Evolutionary conservation across 2,113 vertebrate species (phyloP).

Genomic region (Leuciscus idus): DNA sequence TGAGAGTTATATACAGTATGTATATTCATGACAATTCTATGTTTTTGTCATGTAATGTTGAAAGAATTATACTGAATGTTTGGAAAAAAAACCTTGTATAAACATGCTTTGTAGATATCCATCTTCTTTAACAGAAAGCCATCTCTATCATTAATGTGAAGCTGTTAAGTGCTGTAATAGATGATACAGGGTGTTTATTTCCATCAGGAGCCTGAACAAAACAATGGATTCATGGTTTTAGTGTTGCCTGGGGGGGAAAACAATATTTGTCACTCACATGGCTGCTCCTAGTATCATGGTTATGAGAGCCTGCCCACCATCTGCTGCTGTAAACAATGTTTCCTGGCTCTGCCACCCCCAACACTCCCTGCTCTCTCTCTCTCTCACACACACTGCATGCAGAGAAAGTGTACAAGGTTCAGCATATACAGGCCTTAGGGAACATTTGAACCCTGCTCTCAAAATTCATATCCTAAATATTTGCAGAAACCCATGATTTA

Average conservation of each 20-base stretch:
- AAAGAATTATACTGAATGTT: not conserved
- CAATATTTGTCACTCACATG: constrained; percentile 44
- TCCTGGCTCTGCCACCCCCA: constrained; percentile 3
- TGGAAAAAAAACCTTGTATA: not conserved
- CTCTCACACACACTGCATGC: not conserved
- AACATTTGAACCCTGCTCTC: constrained; percentile 16
- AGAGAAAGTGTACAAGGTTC: not conserved
- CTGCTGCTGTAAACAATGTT: constrained; percentile 52
- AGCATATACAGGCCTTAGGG: constrained; percentile 1
- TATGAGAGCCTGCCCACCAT: constrained; percentile 54
- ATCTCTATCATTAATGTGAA: not conserved
- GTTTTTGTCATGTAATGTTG: not conserved
- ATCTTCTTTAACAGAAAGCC: not conserved
- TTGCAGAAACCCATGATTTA: not conserved
- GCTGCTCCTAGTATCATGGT: constrained; percentile 34
- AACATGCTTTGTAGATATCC: no score
- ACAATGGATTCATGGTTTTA: constrained; percentile 2
- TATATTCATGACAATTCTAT: not conserved
- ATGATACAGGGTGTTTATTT: constrained; percentile 2
- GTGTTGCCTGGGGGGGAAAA: not conserved
- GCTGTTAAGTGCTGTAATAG: not conserved
- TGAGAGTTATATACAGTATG: not conserved
- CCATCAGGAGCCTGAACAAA: not conserved
- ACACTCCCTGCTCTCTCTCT: not conserved
- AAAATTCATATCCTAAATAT: not conserved